Evolutionary conservation across 1,140 invertebrate species (phyloP), one percentile per base, ranked within the genome.

Genomic region (Drosophila trapezifrons): DNA sequence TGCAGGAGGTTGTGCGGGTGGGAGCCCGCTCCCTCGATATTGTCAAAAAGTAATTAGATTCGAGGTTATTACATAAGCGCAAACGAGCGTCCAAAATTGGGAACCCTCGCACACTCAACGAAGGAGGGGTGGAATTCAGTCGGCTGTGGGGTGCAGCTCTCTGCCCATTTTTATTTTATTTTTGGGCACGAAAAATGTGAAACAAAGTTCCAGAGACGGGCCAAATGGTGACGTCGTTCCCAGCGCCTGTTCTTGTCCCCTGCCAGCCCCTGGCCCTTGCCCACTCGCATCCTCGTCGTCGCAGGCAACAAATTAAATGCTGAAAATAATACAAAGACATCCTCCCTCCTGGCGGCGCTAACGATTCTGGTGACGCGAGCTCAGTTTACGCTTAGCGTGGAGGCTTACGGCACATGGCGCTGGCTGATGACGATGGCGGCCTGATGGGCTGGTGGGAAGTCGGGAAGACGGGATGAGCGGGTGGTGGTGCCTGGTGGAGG

Each of bases 261-360:
- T 42, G 18, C 40, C 40, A 8, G 2, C 25, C 2, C 9, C 15
- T 18, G 27, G 9, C 29, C 20, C 40, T 25, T 63, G 35, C 17
- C 45, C 35, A 42, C 51, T 69, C 37, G 62, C 42, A 71, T 72
- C 66, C 59, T 75, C 51, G 79, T 79, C 80, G 84, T 89, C 74
- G 85, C 80, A 76, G 74, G 80, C 84, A 89, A 89, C 84, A 89
- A 89, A 89, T 89, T 89, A 89, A 89, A 89, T 89, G 84, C 73
- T 84, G 84, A 89, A 89, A 89, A 89, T 89, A 89, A 89, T 89
- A 89, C 85, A 89, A 89, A 89, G 85, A 89, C 82, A 76, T 87
- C 63, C 62, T 76, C 77, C 85, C 76, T 85, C 55, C 84, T 75
- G 77, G 70, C 77, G 77, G 69, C 54, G 79, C 69, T 85, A 85